phyloP scores from a whole-genome alignment of 2,797 vertebrate species.

The Columba guinea region DNA sequence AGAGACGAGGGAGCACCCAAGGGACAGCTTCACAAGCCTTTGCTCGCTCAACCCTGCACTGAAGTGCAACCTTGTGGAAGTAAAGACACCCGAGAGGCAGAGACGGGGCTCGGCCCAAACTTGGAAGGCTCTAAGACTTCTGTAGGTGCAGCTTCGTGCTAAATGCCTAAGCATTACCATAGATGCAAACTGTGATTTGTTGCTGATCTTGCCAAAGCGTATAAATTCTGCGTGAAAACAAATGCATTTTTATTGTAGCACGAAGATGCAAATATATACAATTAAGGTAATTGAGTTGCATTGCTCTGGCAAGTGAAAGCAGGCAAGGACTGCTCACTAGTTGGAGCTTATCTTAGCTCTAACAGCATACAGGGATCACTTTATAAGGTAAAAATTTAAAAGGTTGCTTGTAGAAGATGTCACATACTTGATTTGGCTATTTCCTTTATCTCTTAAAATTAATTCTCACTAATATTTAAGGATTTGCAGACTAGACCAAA shows the following conservation, averaged over 20 bases:
- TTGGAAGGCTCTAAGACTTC: neutral
- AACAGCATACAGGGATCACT: neutral
- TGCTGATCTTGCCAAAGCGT: neutral
- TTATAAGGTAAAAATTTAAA: neutral
- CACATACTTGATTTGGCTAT: neutral
- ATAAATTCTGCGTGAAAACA: neutral
- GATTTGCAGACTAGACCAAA: neutral
- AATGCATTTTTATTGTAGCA: neutral
- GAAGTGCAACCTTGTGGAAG: constrained; percentile 63
- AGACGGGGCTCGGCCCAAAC: neutral
- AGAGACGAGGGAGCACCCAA: constrained; percentile 43
- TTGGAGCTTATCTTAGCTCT: neutral
- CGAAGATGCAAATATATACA: neutral
- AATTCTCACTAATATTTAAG: neutral
- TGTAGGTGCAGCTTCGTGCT: neutral
- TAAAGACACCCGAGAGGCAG: constrained; percentile 38
- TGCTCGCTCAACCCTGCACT: constrained; percentile 40
- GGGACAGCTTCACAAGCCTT: constrained; percentile 32
- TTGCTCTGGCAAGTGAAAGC: neutral
- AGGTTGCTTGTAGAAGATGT: neutral
- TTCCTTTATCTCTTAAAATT: neutral
- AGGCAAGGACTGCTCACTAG: neutral
- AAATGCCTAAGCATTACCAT: neutral
- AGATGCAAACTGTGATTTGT: neutral
- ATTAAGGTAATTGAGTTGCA: neutral